Base-by-base conservation (phyloP, 2,797 vertebrate species). In the Molossus molossus region DNA sequence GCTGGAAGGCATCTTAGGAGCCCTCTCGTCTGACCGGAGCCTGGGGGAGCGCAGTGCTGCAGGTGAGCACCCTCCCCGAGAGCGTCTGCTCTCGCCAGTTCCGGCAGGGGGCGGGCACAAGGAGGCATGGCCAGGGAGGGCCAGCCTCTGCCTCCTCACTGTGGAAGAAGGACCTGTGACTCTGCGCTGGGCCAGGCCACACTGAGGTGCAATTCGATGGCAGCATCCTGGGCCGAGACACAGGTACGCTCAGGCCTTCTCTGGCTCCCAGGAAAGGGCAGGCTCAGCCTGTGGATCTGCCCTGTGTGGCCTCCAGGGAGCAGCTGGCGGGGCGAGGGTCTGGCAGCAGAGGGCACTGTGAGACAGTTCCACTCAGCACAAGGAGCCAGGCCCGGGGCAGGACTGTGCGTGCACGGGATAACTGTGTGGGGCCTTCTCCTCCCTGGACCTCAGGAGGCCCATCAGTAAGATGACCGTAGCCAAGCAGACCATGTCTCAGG, bases 281-380 rank as follows among this genome's bases (percentile, higher is more conserved):
- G 72, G 29, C 4, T 0, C 1, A 13, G 50, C 33, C 29, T 5
- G 27, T 9, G 29, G 55, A 27, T 65, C 55, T 15, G 37, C 50
- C 65, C 72, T 1, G 11, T 37, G 0, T 23, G 23, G 79, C 53
- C 57, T 53, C 83, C 29, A 0, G 50, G 57, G 70, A 65, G 17
- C 50, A 73, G 87, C 72, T 1, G 2, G 72, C 57, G 87, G 76
- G 77, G 65, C 0, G 1, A 15, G 3, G 72, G 48, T 27, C 75
- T 53, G 67, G 87, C 94, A 94, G 96, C 92, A 97, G 97, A 79
- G 94, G 93, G 94, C 84, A n/a, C 90, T 73, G 40, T 90, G 85
- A 84, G 73, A 76, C 83, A 73, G 33, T 20, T 29, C 67, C 85
- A n/a, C 25, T 64, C 48, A 45, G 83, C 58, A 21, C 15, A 5